Base-by-base conservation (phyloP, 2,113 vertebrate species). In the Anarhynchus alexandrinus region DNA sequence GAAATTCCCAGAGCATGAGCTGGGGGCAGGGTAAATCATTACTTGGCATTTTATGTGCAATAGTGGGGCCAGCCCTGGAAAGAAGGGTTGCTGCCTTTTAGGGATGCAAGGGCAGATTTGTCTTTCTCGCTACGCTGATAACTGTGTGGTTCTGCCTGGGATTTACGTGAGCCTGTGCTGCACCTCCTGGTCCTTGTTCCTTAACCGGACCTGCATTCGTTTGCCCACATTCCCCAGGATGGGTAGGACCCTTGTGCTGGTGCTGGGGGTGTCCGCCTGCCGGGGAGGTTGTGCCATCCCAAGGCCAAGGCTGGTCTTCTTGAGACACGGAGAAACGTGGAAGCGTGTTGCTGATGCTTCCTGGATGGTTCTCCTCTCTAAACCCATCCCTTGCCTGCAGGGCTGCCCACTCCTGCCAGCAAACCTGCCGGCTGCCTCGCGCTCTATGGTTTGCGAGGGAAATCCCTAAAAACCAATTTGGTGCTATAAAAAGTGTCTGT, bases 1-100 rank as follows among this genome's bases (percentile, higher is more conserved):
- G 97, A 98, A 98, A 94, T 97, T 95, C 93, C 88, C 54, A 32
- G 91, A 72, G 88, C 74, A 36, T 42, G 69, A 95, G 84, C n/a
- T 57, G 57, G 67, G 61, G 86, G 69, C 57, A 79, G 54, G 82
- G 83, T 66, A 91, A 86, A 82, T 59, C 57, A 40, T 78, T 82
- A 62, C 81, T 97, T 95, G 88, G 86, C 40, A 40, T 93, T 81
- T 93, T 59, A 8, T 55, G 5, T 34, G 23, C 6, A 40, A 43
- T 23, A 21, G 66, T 10, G 17, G 45, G 32, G 26, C 58, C 25
- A 36, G 82, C 72, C 43, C 71, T 64, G 66, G 74, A 51, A 16
- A 65, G 69, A 43, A 72, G 57, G 59, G n/a, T 73, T 77, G n/a
- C 76, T 86, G 51, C 72, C 67, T 93, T 91, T 90, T 80, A 78